A percentile compares a stretch with the other conserved stretches of the same genome.
Conservation (phyloP, 2,113 vertebrate genomes). For the Sinocyclocheilus anshuiensis region DNA sequence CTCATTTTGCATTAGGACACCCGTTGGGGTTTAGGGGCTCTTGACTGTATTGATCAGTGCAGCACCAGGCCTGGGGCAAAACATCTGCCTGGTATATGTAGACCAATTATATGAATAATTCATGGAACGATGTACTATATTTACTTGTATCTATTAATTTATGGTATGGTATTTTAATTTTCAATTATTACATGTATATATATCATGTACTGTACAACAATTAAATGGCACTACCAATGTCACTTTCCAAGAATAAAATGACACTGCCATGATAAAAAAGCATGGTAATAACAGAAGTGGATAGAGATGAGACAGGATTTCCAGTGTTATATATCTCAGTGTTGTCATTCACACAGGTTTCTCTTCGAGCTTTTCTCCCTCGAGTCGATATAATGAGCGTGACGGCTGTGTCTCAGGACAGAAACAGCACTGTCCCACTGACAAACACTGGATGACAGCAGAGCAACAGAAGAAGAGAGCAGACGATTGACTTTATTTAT, state of each 20-base stretch:
- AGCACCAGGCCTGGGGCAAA: no score
- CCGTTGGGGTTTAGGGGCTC: no score
- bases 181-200: no score
- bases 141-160: no score
- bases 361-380: background rate
- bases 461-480: background rate
- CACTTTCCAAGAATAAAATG: background rate
- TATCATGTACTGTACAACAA: background rate
- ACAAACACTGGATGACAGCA: constrained; percentile 53
- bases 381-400: background rate
- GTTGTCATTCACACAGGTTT: no score
- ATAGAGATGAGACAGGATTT: background rate
- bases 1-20: no score
- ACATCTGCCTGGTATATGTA: no score
- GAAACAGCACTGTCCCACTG: background rate
- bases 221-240: background rate
- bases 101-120: no score
- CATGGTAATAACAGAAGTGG: no score
- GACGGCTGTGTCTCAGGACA: background rate
- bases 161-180: no score
- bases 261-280: background rate
- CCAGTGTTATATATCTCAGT: background rate
- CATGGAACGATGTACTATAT: no score
- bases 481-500: background rate
- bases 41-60: no score